phyloP scores from a whole-genome alignment of 2,797 vertebrate genomes.

The Sparus aurata region DNA sequence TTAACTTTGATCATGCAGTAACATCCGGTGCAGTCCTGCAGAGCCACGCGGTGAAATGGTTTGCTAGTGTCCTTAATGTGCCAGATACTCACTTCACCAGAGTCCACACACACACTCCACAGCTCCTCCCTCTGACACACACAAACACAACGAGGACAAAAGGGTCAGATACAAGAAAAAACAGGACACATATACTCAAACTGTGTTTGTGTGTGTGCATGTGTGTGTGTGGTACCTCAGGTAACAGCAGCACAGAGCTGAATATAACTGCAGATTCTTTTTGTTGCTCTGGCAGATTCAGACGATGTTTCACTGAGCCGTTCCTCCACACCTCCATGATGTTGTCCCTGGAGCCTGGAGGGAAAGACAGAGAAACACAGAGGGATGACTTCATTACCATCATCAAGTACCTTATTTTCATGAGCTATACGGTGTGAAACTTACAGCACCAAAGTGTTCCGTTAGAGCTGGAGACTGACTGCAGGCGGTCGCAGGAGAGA shows the following conservation, averaged over 20 bases:
- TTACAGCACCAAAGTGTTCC: slow-evolving; percentile 94
- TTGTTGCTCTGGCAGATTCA: slow-evolving; percentile 81
- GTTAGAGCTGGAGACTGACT: slow-evolving; percentile 82
- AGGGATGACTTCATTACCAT: not conserved
- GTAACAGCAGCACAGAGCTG: slow-evolving; percentile 82
- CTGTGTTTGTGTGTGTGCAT: not conserved
- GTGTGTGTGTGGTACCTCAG: slow-evolving; percentile 74
- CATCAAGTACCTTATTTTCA: not conserved
- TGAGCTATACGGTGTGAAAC: slow-evolving; percentile 65
- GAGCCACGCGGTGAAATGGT: slow-evolving; percentile 80
- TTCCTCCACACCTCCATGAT: slow-evolving; percentile 86
- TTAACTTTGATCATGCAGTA: slow-evolving; percentile 94
- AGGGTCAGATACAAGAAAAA: not conserved
- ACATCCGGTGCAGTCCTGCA: slow-evolving; percentile 91
- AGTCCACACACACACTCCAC: slow-evolving; percentile 85
- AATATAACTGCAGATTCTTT: slow-evolving; percentile 69
- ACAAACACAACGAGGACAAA: not conserved
- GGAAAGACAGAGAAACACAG: slow-evolving; percentile 7
- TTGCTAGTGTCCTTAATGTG: slow-evolving; percentile 80
- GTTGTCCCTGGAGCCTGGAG: slow-evolving; percentile 86
- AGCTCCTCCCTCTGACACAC: slow-evolving; percentile 88
- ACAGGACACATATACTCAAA: too few species aligned
- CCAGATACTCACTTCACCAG: slow-evolving; percentile 89
- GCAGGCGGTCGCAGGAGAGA: slow-evolving; percentile 85
- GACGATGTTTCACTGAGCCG: slow-evolving; percentile 74